These are phyloP conservation scores for Cyprinodon tularosa DNA, from an alignment of 2,113 vertebrate species.

Conservation along the genomic window DNA sequence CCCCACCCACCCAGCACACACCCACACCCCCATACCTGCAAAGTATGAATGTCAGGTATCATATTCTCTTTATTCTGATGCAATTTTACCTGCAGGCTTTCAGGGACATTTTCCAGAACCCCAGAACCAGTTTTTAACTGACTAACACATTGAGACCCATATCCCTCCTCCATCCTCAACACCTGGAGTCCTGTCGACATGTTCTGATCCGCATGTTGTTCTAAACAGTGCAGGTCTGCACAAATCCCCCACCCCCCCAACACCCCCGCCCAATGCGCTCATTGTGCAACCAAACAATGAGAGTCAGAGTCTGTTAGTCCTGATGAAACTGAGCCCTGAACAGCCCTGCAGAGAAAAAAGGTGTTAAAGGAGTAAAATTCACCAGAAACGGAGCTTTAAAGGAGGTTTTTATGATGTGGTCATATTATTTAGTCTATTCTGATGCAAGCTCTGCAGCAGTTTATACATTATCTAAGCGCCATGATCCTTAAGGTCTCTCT, in stretches of 20 bases:
- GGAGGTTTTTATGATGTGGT: no score
- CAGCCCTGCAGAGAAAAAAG: not conserved
- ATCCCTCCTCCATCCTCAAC: not conserved
- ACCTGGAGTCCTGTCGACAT: conserved; percentile 27
- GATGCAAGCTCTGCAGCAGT: not conserved
- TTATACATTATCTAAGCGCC: not conserved
- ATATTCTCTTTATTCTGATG: not conserved
- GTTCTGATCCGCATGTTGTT: conserved; percentile 20
- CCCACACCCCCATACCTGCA: not conserved
- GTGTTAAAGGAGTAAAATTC: not conserved
- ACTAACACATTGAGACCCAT: not conserved
- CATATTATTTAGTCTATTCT: no score
- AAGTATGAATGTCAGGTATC: conserved; percentile 20
- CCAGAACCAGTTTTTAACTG: not conserved
- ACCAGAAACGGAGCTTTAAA: no score
- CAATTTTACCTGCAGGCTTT: not conserved
- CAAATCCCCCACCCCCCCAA: not conserved
- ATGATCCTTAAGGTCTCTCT: not conserved
- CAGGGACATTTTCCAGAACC: not conserved
- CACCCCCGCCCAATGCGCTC: not conserved
- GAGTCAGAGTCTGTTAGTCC: not conserved
- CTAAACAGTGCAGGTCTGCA: not conserved
- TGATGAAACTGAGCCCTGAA: not conserved
- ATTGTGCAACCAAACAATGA: conserved; percentile 38
- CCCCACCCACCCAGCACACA: not conserved